Evolutionary conservation across 2,888 invertebrate genomes (phyloP).

Genomic region (Morinoia aosen): DNA sequence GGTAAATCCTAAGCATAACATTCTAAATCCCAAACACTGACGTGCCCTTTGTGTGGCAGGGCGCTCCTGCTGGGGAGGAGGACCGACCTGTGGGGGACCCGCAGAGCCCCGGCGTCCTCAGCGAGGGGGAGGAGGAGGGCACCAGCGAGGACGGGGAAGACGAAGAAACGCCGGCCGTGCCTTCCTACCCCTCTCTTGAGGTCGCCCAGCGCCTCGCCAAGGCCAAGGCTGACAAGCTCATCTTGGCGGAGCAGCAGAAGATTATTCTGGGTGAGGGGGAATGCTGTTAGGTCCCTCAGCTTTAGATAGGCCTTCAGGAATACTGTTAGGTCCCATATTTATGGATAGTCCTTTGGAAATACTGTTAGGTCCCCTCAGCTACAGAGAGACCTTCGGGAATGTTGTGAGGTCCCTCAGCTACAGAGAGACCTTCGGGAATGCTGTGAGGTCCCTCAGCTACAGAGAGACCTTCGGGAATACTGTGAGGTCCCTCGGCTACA

Average conservation of each 20-base stretch:
- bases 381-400: too few relatives aligned
- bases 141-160: background rate
- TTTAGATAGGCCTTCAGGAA: too few relatives aligned
- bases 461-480: too few relatives aligned
- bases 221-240: conserved; percentile 39
- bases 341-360: too few relatives aligned
- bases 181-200: conserved; percentile 26
- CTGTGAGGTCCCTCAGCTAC: background rate
- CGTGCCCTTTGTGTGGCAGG: too few relatives aligned
- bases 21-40: too few relatives aligned
- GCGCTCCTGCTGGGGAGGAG: background rate
- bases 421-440: background rate
- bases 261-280: background rate
- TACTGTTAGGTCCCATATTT: too few relatives aligned
- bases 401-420: too few relatives aligned
- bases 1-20: too few relatives aligned
- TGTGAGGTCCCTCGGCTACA: too few relatives aligned
- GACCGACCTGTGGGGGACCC: background rate
- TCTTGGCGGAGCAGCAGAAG: conserved; percentile 1
- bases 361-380: too few relatives aligned
- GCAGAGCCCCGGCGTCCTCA: background rate
- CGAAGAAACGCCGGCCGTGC: background rate
- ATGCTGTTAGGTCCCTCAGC: background rate
- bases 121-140: background rate
- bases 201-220: conserved; percentile 34